These are phyloP conservation scores for Sebastes elongatus DNA, from an alignment of 2,797 vertebrate species.

Conservation along the genomic window DNA sequence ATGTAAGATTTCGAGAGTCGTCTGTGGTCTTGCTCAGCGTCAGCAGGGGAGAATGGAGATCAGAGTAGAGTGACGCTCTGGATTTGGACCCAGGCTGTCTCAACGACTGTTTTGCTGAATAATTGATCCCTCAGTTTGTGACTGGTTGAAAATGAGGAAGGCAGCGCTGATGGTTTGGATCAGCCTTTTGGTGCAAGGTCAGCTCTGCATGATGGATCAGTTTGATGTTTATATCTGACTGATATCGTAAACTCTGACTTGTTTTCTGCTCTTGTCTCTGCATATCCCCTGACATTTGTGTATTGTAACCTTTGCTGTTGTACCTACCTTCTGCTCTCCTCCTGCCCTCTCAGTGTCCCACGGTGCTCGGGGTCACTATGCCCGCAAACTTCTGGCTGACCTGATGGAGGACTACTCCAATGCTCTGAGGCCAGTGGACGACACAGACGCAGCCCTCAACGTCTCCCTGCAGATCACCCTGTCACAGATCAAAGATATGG, in stretches of 20 bases:
- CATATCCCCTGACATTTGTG: background rate
- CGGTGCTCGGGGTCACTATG: slow-evolving; percentile 91
- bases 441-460: slow-evolving; percentile 94
- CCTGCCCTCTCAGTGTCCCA: slow-evolving; percentile 77
- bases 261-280: background rate
- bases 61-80: slow-evolving; percentile 48
- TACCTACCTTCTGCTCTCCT: background rate
- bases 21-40: slow-evolving; percentile 29
- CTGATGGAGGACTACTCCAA: slow-evolving; percentile 94
- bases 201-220: slow-evolving; percentile 43
- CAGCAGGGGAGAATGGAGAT: slow-evolving; percentile 38
- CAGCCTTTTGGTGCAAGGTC: slow-evolving; percentile 79
- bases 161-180: slow-evolving; percentile 74
- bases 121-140: slow-evolving; percentile 58
- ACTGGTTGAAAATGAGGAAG: slow-evolving; percentile 76
- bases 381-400: slow-evolving; percentile 91
- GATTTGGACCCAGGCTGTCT: slow-evolving; percentile 35
- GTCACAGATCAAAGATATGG: slow-evolving; percentile 99
- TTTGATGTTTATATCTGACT: slow-evolving; percentile 15
- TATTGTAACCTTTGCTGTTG: background rate
- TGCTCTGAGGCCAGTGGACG: slow-evolving; percentile 93
- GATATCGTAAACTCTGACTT: background rate
- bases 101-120: slow-evolving; percentile 57
- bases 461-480: slow-evolving; percentile 96
- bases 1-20: slow-evolving; percentile 56